A percentile compares a stretch with the other conserved stretches of the same genome.
Conservation (phyloP, 2,888 invertebrate genomes). For the Dryomyza anilis region DNA sequence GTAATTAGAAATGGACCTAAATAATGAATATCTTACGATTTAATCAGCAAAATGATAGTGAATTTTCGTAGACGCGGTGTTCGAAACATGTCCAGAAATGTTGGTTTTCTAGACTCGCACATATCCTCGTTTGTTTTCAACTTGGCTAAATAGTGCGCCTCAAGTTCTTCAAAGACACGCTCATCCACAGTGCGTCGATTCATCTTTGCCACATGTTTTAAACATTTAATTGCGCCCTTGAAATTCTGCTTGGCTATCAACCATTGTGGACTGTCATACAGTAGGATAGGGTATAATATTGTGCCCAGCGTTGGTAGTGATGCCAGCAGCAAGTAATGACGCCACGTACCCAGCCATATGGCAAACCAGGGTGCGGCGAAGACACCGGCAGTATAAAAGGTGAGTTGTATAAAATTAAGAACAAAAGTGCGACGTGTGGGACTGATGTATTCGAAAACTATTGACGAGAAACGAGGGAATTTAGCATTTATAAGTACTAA, state of each 20-base stretch:
- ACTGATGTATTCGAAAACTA: constrained; percentile 67
- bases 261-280: constrained; percentile 68
- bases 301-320: constrained; percentile 62
- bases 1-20: no score
- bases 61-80: constrained; percentile 64
- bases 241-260: constrained; percentile 63
- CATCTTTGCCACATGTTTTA: constrained; percentile 63
- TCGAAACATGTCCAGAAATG: constrained; percentile 63
- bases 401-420: constrained; percentile 64
- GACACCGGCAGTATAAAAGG: constrained; percentile 65
- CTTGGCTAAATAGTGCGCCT: constrained; percentile 47
- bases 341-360: constrained; percentile 62
- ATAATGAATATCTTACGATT: constrained; percentile 63
- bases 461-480: neutral
- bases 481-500: neutral
- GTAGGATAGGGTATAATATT: constrained; percentile 61
- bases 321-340: constrained; percentile 61
- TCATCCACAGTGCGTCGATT: constrained; percentile 61
- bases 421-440: constrained; percentile 65
- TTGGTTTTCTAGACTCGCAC: no score
- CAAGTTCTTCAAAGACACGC: constrained; percentile 59
- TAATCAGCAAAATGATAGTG: constrained; percentile 64
- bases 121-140: constrained; percentile 34
- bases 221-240: constrained; percentile 62
- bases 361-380: constrained; percentile 63